Evolutionary conservation across 2,797 vertebrate species (phyloP).

Genomic region (Phylloscopus collybita): DNA sequence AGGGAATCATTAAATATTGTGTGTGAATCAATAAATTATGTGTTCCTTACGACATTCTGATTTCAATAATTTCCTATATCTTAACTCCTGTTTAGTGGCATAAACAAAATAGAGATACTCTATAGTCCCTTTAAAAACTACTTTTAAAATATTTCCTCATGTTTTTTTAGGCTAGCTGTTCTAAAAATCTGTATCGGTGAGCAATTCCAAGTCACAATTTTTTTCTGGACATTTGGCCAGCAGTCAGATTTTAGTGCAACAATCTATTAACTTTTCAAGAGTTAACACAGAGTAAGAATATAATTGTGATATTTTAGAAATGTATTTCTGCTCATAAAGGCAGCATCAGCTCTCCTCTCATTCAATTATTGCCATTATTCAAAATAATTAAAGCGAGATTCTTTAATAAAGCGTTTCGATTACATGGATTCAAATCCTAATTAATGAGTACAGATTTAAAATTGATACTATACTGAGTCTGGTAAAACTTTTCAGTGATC

Average conservation of each 20-base stretch:
- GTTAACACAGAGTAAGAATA: too few relatives aligned
- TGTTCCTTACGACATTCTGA: background rate
- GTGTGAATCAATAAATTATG: background rate
- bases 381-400: background rate
- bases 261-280: too few relatives aligned
- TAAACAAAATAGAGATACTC: background rate
- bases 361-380: background rate
- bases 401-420: background rate
- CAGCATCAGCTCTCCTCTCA: background rate
- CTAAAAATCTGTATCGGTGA: background rate
- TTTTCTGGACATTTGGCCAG: background rate
- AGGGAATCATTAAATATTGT: background rate
- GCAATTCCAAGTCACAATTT: background rate
- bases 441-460: background rate
- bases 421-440: background rate
- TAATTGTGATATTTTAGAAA: too few relatives aligned
- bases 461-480: background rate
- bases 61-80: background rate
- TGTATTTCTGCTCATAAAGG: background rate
- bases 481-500: background rate
- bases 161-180: background rate
- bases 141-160: background rate
- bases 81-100: background rate
- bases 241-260: too few relatives aligned
- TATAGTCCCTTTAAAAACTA: accelerated